Evolutionary conservation across 2,113 vertebrate species (phyloP), one percentile per base, ranked within the genome.

Genomic region (Columba livia): DNA sequence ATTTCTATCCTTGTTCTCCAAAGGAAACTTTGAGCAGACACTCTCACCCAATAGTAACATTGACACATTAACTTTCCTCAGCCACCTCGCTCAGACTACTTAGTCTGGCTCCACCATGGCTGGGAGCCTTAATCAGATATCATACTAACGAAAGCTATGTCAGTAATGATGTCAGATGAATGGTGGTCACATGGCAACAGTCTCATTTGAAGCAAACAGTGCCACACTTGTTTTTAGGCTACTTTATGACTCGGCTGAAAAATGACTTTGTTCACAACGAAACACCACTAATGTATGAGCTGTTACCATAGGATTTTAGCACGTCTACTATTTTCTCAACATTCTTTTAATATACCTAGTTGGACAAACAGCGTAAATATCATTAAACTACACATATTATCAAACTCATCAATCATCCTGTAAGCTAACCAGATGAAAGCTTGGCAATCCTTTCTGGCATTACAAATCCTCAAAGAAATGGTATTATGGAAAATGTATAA

Each of bases 141-240:
- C 97, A 97, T 93, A 85, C 94, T 88, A 91, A 75, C 20, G 47
- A 97, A 94, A 97, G 75, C 96, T 95, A 51, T 95, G 97, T 98
- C 98, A 97, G 97, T 88, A 98, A 98, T 98, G 97, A 98, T 98
- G 98, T 98, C 97, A 98, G 97, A 97, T 97, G 97, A 94, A 97
- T 85, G 34, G 97, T 94, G 79, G 97, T 95, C 96, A 96, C 97
- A 79, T 84, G 93, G 91, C 96, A 97, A 79, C 96, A 74, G 96
- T 60, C 95, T 96, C 96, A 97, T 97, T 97, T 93, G 95, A 94
- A 91, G 94, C 92, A 96, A 98, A 98, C 97, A 98, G 97, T 98
- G 97, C 95, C 97, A 97, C 90, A 26, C 92, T 98, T 98, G 98
- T 98, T 97, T 98, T 97, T 91, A 91, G 85, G 83, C 90, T 96